These are phyloP conservation scores for Falco cherrug DNA, from an alignment of 2,797 vertebrate genomes.

Conservation along the genomic window DNA sequence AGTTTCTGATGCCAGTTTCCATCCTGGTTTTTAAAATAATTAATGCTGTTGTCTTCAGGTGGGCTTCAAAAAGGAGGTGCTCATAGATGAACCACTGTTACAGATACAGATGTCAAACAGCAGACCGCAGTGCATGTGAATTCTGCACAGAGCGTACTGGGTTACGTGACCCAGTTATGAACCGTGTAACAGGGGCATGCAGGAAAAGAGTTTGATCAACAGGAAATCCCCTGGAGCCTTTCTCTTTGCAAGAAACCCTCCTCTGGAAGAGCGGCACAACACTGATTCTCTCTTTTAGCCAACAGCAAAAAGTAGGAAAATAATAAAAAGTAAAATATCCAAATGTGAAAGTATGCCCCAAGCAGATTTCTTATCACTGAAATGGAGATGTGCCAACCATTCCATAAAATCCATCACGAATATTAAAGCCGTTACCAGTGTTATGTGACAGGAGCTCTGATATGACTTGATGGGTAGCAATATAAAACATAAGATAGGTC, in stretches of 20 bases:
- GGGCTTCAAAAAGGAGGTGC: not conserved
- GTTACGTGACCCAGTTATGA: not conserved
- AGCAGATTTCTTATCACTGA: slow-evolving; percentile 13
- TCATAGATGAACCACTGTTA: not conserved
- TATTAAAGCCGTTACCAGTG: not conserved
- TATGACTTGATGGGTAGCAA: not conserved
- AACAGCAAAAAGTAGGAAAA: not conserved
- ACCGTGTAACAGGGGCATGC: not conserved
- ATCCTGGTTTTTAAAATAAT: not conserved
- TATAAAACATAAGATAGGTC: not conserved
- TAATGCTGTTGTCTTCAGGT: not conserved
- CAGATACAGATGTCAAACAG: not conserved
- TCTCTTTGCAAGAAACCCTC: not conserved
- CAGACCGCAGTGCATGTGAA: not conserved
- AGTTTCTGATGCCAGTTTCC: not conserved
- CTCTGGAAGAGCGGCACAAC: not conserved
- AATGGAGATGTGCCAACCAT: not conserved
- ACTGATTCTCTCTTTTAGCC: not conserved
- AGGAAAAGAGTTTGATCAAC: not conserved
- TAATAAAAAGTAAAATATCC: not conserved
- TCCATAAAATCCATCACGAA: not conserved
- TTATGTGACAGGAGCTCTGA: slow-evolving; percentile 5
- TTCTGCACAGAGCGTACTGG: not conserved
- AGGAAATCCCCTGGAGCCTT: not conserved
- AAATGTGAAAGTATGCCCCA: not conserved